Percentiles rank a stretch among this genome's conserved stretches.
Evolutionary conservation across 2,888 invertebrate species (phyloP).

Genomic region (Caenorhabditis auriculariae): DNA sequence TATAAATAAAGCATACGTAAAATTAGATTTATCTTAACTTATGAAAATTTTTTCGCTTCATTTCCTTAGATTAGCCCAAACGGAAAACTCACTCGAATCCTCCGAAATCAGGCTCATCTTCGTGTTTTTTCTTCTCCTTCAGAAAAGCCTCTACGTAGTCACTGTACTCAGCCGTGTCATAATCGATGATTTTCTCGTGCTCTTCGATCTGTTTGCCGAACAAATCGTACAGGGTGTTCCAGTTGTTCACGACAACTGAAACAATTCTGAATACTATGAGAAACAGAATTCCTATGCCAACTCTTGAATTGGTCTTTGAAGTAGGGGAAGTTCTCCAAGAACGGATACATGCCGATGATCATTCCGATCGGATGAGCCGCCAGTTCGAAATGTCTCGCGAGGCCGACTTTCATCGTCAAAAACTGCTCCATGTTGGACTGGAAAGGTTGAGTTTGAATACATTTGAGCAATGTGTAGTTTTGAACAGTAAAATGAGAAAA

Average conservation of each 20-base stretch:
- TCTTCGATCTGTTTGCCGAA: constrained; percentile 24
- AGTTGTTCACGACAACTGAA: constrained; percentile 19
- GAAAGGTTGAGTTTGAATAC: no score
- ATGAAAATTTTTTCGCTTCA: no score
- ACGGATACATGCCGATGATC: constrained; percentile 24
- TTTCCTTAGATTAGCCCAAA: no score
- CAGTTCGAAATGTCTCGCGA: constrained; percentile 23
- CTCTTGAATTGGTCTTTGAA: constrained; percentile 1
- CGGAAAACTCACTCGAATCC: constrained; percentile 22
- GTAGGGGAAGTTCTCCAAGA: constrained; percentile 15
- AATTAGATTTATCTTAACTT: no score
- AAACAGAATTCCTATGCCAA: no score
- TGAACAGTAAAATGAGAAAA: no score
- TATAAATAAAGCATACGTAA: no score
- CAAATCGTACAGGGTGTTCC: constrained; percentile 13
- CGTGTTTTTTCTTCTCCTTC: constrained; percentile 30
- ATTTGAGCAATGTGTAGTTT: no score
- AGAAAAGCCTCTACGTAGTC: constrained; percentile 38
- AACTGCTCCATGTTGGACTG: constrained; percentile 21
- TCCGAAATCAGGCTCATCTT: constrained; percentile 20
- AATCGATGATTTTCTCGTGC: constrained; percentile 19
- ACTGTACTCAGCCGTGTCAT: constrained; percentile 27
- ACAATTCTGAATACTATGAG: background rate
- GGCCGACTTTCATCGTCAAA: constrained; percentile 10
- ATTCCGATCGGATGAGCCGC: constrained; percentile 22